A percentile compares a stretch with the other conserved stretches of the same genome.
Evolutionary conservation across 2,113 vertebrate species (phyloP).

Genomic region (Macquaria australasica): DNA sequence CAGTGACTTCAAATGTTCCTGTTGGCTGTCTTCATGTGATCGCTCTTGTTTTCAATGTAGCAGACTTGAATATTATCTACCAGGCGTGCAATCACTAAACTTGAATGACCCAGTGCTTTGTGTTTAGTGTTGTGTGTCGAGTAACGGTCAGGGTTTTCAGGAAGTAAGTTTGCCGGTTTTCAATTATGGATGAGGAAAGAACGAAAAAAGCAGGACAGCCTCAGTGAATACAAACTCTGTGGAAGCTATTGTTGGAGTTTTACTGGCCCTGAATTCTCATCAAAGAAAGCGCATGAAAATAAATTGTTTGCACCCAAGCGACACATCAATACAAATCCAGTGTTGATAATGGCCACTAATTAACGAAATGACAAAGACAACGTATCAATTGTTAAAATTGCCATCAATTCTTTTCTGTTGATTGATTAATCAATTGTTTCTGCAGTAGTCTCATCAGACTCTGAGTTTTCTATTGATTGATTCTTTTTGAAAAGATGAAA

Average conservation of each 20-base stretch:
- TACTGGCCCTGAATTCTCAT: conserved; percentile 37
- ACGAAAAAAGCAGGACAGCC: conserved; percentile 31
- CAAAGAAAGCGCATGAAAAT: conserved; percentile 27
- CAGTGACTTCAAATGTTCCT: neutral
- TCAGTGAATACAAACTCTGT: conserved; percentile 40
- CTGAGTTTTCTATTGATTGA: neutral
- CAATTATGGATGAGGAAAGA: conserved; percentile 66
- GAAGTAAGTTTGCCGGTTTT: conserved; percentile 55
- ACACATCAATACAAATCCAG: neutral
- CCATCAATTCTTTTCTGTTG: neutral
- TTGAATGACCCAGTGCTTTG: conserved; percentile 8
- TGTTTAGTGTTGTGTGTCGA: conserved; percentile 40
- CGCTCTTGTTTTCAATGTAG: neutral
- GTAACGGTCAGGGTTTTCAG: conserved; percentile 48
- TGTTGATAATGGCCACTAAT: neutral
- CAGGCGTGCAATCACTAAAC: conserved; percentile 20
- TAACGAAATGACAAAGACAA: conserved; percentile 7
- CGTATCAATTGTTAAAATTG: neutral
- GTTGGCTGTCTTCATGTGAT: neutral
- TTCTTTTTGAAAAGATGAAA: conserved; percentile 16
- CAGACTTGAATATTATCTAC: conserved; percentile 25
- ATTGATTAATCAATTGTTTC: neutral
- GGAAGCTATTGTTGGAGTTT: conserved; percentile 43
- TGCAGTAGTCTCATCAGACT: neutral
- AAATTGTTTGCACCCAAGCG: neutral